These are phyloP conservation scores for Diorhabda elongata DNA, from an alignment of 1,140 invertebrate species.

Conservation along the genomic window DNA sequence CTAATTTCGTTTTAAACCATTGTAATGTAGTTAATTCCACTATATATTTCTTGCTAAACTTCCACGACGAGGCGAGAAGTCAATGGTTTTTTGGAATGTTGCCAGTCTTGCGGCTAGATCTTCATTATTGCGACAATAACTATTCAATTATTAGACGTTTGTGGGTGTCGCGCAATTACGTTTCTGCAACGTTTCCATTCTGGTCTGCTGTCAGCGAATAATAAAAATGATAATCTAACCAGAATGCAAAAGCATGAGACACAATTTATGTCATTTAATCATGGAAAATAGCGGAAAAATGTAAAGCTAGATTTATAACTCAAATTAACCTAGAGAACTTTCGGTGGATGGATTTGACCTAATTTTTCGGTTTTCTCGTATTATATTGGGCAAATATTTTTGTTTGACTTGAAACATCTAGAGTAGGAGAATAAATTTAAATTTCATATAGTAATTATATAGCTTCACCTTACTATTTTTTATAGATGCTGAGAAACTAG, in stretches of 20 bases:
- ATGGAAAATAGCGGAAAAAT: background rate
- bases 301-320: background rate
- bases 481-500: too few species aligned
- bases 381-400: too few species aligned
- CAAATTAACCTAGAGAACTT: background rate
- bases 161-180: slow-evolving; percentile 13
- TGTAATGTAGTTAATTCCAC: too few species aligned
- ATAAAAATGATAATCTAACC: slow-evolving; percentile 10
- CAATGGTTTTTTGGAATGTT: background rate
- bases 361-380: background rate
- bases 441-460: too few species aligned
- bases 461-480: too few species aligned
- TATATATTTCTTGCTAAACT: too few species aligned
- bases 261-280: slow-evolving; percentile 11
- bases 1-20: too few species aligned
- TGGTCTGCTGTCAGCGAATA: slow-evolving; percentile 9
- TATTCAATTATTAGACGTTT: slow-evolving; percentile 14
- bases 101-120: background rate
- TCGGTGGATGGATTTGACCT: background rate
- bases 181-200: slow-evolving; percentile 10
- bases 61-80: background rate
- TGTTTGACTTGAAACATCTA: too few species aligned
- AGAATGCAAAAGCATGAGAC: slow-evolving; percentile 7
- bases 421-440: too few species aligned
- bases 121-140: slow-evolving; percentile 13